Evolutionary conservation across 2,888 invertebrate species (phyloP).

Genomic region (Hirtodrosophila cameraria): DNA sequence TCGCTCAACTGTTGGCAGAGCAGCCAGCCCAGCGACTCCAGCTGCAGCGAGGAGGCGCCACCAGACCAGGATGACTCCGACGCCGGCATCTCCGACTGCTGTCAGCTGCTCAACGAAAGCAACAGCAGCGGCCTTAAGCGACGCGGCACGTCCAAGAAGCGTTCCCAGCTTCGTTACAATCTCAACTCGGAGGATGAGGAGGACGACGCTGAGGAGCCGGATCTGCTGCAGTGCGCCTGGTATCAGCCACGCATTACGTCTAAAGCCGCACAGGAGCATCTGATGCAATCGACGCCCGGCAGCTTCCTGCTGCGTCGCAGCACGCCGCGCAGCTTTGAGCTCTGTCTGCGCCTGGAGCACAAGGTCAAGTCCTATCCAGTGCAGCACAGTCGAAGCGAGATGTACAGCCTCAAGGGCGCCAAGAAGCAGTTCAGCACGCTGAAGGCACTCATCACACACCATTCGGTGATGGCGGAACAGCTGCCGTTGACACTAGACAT

Average conservation of each 20-base stretch:
- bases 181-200: conserved; percentile 61
- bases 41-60: conserved; percentile 47
- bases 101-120: conserved; percentile 72
- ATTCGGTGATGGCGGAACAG: conserved; percentile 98
- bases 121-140: conserved; percentile 45
- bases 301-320: conserved; percentile 78
- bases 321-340: conserved; percentile 68
- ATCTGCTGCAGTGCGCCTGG: conserved; percentile 71
- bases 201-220: conserved; percentile 59
- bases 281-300: conserved; percentile 67
- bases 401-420: conserved; percentile 89
- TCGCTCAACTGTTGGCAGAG: conserved; percentile 78
- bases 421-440: conserved; percentile 97
- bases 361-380: conserved; percentile 76
- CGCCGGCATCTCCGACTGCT: conserved; percentile 81
- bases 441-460: conserved; percentile 96
- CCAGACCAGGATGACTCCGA: conserved; percentile 51
- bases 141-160: conserved; percentile 46
- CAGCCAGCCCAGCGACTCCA: conserved; percentile 68
- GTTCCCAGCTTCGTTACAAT: conserved; percentile 46
- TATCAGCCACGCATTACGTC: conserved; percentile 77
- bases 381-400: conserved; percentile 63
- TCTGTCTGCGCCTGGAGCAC: conserved; percentile 72
- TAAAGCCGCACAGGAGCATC: conserved; percentile 70
- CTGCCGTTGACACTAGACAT: conserved; percentile 95